Conservation (phyloP, 2,113 vertebrate genomes). For the Leptobrachium leishanense region DNA sequence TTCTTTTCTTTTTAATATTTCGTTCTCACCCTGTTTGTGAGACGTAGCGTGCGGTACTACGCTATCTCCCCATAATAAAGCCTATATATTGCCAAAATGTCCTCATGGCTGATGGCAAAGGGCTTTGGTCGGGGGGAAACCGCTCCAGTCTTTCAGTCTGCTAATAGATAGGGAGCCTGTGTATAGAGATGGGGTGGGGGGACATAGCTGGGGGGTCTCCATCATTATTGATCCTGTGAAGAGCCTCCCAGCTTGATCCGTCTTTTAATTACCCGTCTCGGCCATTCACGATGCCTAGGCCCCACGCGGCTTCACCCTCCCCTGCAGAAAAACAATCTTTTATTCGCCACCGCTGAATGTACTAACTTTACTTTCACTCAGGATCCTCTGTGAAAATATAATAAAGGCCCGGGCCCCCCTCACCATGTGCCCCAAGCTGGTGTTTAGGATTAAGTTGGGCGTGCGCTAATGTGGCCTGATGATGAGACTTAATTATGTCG, state of each 20-base stretch:
- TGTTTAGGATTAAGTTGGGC: conserved; percentile 36
- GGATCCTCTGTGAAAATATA: conserved; percentile 12
- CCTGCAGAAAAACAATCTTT: conserved; percentile 41
- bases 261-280: conserved; percentile 44
- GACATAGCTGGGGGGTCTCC: conserved; percentile 24
- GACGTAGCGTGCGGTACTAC: no score
- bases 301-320: conserved; percentile 32
- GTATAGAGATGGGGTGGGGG: conserved; percentile 10
- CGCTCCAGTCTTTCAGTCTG: conserved; percentile 17
- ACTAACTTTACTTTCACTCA: conserved; percentile 41
- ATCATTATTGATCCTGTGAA: conserved; percentile 47
- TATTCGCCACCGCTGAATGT: conserved; percentile 33
- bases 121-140: not conserved
- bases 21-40: no score
- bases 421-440: conserved; percentile 1
- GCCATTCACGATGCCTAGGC: conserved; percentile 27
- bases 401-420: not conserved
- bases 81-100: no score
- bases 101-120: no score
- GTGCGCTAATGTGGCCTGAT: conserved; percentile 33
- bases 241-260: conserved; percentile 40
- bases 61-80: no score
- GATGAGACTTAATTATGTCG: conserved; percentile 46
- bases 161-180: not conserved
- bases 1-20: no score